A percentile compares a stretch with the other conserved stretches of the same genome.
Conservation (phyloP, 2,113 vertebrate genomes). For the Xiphias gladius region DNA sequence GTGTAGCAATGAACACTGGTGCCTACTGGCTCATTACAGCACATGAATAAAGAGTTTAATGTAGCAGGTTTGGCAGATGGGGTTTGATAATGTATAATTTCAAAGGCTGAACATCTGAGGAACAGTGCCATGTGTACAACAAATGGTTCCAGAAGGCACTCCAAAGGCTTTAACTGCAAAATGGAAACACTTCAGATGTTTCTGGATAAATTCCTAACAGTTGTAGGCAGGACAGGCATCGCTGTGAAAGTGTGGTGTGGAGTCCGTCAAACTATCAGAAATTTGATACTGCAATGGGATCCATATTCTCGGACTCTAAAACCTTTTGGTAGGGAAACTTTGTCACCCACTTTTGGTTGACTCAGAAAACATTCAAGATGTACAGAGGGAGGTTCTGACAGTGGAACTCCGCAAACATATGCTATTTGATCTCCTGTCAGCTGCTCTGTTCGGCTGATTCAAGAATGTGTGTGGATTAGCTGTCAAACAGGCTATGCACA, state of each 20-base stretch:
- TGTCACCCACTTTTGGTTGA: neutral
- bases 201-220: neutral
- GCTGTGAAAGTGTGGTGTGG: no score
- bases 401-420: slow-evolving; percentile 17
- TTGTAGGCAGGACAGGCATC: neutral
- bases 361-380: neutral
- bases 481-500: neutral
- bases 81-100: slow-evolving; percentile 8
- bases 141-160: neutral
- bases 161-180: neutral
- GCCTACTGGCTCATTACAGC: neutral
- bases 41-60: neutral
- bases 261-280: neutral
- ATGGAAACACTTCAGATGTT: neutral
- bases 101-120: neutral
- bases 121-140: neutral
- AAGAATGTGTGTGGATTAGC: neutral
- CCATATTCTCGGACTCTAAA: neutral
- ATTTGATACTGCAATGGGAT: neutral
- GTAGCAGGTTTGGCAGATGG: slow-evolving; percentile 11
- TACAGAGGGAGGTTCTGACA: slow-evolving; percentile 3
- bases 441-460: neutral
- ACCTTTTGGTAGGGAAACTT: neutral
- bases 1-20: neutral
- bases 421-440: slow-evolving; percentile 19